Evolutionary conservation across 2,113 vertebrate genomes (phyloP), one percentile per base, ranked within the genome.

Genomic region (Carollia perspicillata): DNA sequence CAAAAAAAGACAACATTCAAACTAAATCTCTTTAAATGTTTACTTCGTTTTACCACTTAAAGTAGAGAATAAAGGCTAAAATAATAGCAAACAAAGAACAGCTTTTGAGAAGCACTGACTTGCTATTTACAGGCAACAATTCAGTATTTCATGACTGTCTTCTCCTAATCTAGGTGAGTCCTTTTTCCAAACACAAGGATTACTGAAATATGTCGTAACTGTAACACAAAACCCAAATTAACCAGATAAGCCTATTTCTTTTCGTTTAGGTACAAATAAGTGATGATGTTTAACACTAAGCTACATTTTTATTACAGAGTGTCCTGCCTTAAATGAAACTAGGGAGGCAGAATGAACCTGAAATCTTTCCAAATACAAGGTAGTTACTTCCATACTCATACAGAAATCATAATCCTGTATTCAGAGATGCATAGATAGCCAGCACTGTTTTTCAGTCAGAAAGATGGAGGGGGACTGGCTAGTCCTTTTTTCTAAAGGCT

Each of bases 291-390:
- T 83, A 95, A 20, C 53, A 95, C 35, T 87, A 95, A 89, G 28
- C 47, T 90, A 68, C 37, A 90, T 90, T 75, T 96, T 91, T 86
- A 80, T 93, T 94, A 94, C 65, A 93, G 26, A 92, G 51, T 20
- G 37, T 47, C 17, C 51, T 47, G 92, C 42, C n/a, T 96, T 94
- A 90, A 93, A 95, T 94, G 80, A 93, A 93, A 91, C 6, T 89
- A 91, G 77, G 75, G 55, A 91, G 81, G 86, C 28, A 85, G 44
- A 95, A 96, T 79, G 87, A 88, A 95, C 40, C 71, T 40, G 35
- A 93, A 97, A 84, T 91, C 37, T 80, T 96, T 89, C 72, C 72
- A 97, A 72, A 89, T 78, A 65, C 18, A 96, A 84, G 23, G 28
- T 35, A 91, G 79, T 83, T 84, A 97, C 66, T 6, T 90, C 35